Evolutionary conservation across 2,797 vertebrate genomes (phyloP).

Genomic region (Paedocypris micromegethes): DNA sequence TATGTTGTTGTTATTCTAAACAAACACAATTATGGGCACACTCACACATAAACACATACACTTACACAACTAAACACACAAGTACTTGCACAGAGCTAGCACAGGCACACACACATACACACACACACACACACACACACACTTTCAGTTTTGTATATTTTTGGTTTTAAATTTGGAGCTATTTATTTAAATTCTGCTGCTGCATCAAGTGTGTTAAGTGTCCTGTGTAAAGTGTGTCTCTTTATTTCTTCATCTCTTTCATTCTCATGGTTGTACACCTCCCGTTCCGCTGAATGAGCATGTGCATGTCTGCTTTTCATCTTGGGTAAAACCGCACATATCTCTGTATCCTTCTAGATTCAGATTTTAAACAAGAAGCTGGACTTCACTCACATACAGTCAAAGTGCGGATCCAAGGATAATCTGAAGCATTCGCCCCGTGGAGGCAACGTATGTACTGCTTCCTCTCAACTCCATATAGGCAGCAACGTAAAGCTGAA

Average conservation of each 20-base stretch:
- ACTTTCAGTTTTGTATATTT: too few species aligned
- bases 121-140: too few species aligned
- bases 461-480: constrained; percentile 21
- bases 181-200: too few species aligned
- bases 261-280: not conserved
- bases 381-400: constrained; percentile 63
- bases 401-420: constrained; percentile 69
- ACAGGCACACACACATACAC: too few species aligned
- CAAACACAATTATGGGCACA: too few species aligned
- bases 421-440: constrained; percentile 62
- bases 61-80: too few species aligned
- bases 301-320: constrained; percentile 26
- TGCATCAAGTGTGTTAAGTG: too few species aligned
- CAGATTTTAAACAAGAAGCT: constrained; percentile 70
- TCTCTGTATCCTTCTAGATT: constrained; percentile 69
- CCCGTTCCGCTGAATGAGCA: not conserved
- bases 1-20: too few species aligned
- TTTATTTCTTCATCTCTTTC: not conserved
- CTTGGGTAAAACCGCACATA: constrained; percentile 43
- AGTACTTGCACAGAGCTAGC: too few species aligned
- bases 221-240: too few species aligned
- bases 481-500: constrained; percentile 29
- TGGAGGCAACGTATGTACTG: constrained; percentile 66
- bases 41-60: too few species aligned
- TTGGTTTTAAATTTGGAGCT: too few species aligned